phyloP scores from a whole-genome alignment of 1,140 invertebrate species.

The Atta cephalotes region DNA sequence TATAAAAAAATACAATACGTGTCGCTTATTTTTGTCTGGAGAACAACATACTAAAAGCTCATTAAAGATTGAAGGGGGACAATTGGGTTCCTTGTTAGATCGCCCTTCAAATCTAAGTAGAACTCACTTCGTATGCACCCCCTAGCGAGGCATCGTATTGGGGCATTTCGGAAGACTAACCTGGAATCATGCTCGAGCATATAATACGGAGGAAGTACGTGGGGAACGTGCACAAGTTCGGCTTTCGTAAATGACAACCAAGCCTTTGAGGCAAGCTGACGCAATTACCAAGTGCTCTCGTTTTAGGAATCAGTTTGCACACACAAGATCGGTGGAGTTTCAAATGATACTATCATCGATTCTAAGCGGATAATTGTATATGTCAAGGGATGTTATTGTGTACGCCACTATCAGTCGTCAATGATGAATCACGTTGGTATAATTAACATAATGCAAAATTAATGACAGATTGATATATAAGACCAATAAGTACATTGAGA shows the following conservation, averaged over 20 bases:
- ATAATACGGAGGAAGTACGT: constrained; percentile 44
- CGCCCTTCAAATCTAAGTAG: constrained; percentile 73
- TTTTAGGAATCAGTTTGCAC: constrained; percentile 47
- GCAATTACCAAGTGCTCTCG: constrained; percentile 52
- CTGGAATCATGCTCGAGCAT: constrained; percentile 58
- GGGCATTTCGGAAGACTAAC: constrained; percentile 32
- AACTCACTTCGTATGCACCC: constrained; percentile 34
- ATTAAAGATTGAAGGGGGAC: too few species aligned
- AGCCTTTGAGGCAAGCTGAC: constrained; percentile 37
- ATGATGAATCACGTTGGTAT: background rate
- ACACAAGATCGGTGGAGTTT: constrained; percentile 20
- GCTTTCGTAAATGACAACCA: constrained; percentile 38
- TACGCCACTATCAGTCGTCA: constrained; percentile 3
- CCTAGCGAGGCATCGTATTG: constrained; percentile 55
- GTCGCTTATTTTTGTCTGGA: too few species aligned
- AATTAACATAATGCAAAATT: constrained; percentile 20
- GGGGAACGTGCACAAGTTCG: background rate
- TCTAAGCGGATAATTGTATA: background rate
- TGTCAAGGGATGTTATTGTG: background rate
- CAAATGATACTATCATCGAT: constrained; percentile 9
- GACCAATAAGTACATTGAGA: background rate
- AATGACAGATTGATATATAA: background rate
- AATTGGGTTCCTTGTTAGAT: constrained; percentile 32
- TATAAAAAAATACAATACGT: too few species aligned
- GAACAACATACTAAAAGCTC: too few species aligned